phyloP scores from a whole-genome alignment of 2,888 invertebrate species.

The Hyles lineata region DNA sequence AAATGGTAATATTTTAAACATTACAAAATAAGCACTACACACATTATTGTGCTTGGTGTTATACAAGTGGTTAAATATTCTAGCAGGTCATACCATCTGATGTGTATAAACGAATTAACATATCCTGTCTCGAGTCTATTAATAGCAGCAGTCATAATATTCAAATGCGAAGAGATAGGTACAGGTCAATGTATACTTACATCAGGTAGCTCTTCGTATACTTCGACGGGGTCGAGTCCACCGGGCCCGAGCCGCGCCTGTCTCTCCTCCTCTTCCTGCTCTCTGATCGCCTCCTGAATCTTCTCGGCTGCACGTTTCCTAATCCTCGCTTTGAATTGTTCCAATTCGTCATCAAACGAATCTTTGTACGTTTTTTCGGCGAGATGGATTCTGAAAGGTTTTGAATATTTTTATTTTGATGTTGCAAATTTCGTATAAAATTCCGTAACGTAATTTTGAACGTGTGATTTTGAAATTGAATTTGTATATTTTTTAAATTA shows the following conservation, averaged over 20 bases:
- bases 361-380: slow-evolving; percentile 97
- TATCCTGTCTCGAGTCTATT: too few relatives aligned
- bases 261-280: slow-evolving; percentile 94
- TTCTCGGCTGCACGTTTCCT: slow-evolving; percentile 93
- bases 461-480: too few relatives aligned
- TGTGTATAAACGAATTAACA: too few relatives aligned
- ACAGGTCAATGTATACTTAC: slow-evolving; percentile 73
- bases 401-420: not conserved
- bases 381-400: slow-evolving; percentile 90
- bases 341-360: slow-evolving; percentile 96
- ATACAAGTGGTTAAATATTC: too few relatives aligned
- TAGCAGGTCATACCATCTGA: too few relatives aligned
- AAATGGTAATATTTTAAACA: slow-evolving; percentile 30
- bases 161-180: not conserved
- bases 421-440: too few relatives aligned
- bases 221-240: slow-evolving; percentile 98
- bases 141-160: not conserved
- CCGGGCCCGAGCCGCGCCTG: slow-evolving; percentile 96
- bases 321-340: slow-evolving; percentile 94
- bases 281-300: slow-evolving; percentile 92
- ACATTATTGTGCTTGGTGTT: too few relatives aligned
- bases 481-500: too few relatives aligned
- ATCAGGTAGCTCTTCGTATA: slow-evolving; percentile 96
- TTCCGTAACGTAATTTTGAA: too few relatives aligned
- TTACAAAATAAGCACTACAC: not conserved